phyloP scores from a whole-genome alignment of 2,888 invertebrate species.

The Cotesia congregata region DNA sequence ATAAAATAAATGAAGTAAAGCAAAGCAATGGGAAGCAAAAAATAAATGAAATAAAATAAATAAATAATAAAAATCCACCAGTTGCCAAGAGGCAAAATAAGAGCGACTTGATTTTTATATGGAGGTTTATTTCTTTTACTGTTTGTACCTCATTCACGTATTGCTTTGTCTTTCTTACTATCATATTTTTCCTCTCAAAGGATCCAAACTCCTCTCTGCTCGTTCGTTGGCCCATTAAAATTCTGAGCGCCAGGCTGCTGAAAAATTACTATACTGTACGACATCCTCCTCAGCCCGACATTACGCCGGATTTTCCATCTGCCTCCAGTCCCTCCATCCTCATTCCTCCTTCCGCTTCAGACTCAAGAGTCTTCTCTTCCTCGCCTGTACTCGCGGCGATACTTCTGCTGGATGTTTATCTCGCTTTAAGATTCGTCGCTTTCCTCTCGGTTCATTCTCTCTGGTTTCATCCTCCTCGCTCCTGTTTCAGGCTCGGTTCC shows the following conservation, averaged over 20 bases:
- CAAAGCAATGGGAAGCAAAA: background rate
- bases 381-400: slow-evolving; percentile 16
- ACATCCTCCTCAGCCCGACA: background rate
- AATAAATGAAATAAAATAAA: background rate
- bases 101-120: slow-evolving; percentile 55
- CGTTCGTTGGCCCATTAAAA: slow-evolving; percentile 53
- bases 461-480: background rate
- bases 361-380: slow-evolving; percentile 31
- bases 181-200: slow-evolving; percentile 46
- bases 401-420: slow-evolving; percentile 38
- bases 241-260: slow-evolving; percentile 56
- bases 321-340: slow-evolving; percentile 25
- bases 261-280: slow-evolving; percentile 52
- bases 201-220: slow-evolving; percentile 33
- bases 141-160: slow-evolving; percentile 52
- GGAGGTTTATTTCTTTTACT: slow-evolving; percentile 56
- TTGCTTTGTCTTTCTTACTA: slow-evolving; percentile 49
- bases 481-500: background rate
- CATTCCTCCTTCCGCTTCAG: slow-evolving; percentile 29
- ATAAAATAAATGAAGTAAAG: background rate
- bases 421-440: slow-evolving; percentile 40
- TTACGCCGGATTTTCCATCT: slow-evolving; percentile 37
- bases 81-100: slow-evolving; percentile 8
- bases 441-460: slow-evolving; percentile 19
- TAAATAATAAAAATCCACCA: slow-evolving; percentile 3